Conservation (phyloP, 2,888 invertebrate genomes). For the Biston betularia region DNA sequence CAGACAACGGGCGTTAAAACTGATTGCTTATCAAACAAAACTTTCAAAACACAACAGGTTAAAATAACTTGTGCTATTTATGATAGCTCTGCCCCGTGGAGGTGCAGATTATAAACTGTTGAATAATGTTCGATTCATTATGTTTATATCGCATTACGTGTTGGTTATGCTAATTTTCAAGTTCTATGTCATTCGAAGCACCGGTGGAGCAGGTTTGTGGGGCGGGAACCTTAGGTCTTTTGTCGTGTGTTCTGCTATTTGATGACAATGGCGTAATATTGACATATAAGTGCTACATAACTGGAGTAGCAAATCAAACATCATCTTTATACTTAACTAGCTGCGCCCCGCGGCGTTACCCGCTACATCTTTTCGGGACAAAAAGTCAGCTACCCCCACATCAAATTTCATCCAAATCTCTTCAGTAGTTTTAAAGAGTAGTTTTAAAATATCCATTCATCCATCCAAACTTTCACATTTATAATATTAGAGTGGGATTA, state of each 20-base stretch:
- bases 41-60: slow-evolving; percentile 14
- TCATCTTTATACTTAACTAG: too few relatives aligned
- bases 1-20: slow-evolving; percentile 4
- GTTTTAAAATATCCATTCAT: too few relatives aligned
- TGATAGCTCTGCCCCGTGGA: slow-evolving; percentile 41
- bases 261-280: background rate
- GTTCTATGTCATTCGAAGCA: slow-evolving; percentile 73
- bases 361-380: too few relatives aligned
- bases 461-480: too few relatives aligned
- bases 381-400: too few relatives aligned
- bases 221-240: slow-evolving; percentile 27
- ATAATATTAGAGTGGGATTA: too few relatives aligned
- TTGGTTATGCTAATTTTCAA: slow-evolving; percentile 76
- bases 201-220: slow-evolving; percentile 62
- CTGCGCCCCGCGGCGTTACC: too few relatives aligned
- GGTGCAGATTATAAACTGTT: slow-evolving; percentile 59
- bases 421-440: too few relatives aligned
- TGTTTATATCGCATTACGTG: slow-evolving; percentile 62
- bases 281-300: background rate
- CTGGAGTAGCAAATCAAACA: background rate
- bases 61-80: slow-evolving; percentile 14
- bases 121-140: slow-evolving; percentile 58
- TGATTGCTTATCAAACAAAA: slow-evolving; percentile 14
- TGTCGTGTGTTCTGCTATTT: slow-evolving; percentile 4
- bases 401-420: too few relatives aligned